These are phyloP conservation scores for Saccopteryx leptura DNA, from an alignment of 2,113 vertebrate genomes.

Conservation along the genomic window DNA sequence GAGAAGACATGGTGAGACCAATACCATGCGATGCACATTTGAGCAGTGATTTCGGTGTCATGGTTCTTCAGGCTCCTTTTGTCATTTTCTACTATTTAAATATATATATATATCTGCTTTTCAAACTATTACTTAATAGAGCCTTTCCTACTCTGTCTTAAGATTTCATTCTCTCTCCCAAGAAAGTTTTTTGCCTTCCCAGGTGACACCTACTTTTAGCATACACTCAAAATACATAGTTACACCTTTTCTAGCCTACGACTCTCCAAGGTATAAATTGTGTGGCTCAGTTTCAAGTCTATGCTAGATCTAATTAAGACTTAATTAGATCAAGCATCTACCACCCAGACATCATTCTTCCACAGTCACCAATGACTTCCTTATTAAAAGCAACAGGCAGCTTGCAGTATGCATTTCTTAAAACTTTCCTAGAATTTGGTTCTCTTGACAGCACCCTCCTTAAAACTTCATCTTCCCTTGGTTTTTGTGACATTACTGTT, in stretches of 20 bases:
- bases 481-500: not conserved
- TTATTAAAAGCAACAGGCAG: not conserved
- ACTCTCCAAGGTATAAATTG: not conserved
- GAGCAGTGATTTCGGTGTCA: not conserved
- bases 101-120: not conserved
- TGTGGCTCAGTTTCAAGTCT: not conserved
- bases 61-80: not conserved
- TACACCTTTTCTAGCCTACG: not conserved
- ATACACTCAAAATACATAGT: not conserved
- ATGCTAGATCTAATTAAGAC: not conserved
- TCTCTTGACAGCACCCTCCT: not conserved
- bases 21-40: not conserved
- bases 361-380: not conserved
- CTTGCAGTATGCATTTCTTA: not conserved
- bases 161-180: not conserved
- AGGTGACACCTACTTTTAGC: not conserved
- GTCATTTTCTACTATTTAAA: not conserved
- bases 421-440: not conserved
- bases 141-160: not conserved
- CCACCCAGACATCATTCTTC: not conserved
- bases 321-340: not conserved
- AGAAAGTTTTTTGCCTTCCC: not conserved
- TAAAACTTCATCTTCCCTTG: not conserved
- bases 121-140: not conserved
- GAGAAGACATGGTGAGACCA: not conserved